Conservation (phyloP, 2,888 invertebrate genomes). For the Cephus pygmeus region DNA sequence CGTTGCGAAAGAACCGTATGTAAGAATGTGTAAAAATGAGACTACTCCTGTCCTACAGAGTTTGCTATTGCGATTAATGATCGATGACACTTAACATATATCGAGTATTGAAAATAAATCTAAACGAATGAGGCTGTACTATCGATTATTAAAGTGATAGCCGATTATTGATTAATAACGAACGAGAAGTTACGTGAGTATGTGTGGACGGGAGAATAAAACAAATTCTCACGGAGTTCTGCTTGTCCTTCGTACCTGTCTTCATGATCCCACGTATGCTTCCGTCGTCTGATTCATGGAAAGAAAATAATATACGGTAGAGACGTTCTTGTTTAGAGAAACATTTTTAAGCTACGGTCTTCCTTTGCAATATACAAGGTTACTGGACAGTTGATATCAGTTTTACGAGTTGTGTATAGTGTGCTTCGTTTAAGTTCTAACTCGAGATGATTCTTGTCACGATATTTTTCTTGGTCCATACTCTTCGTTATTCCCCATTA, state of each 20-base stretch:
- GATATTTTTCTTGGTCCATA: neutral
- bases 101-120: neutral
- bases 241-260: slow-evolving; percentile 66
- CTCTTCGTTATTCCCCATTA: neutral
- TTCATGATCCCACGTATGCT: slow-evolving; percentile 70
- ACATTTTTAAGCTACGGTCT: neutral
- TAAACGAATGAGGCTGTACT: neutral
- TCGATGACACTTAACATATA: neutral
- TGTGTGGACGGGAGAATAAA: neutral
- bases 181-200: neutral
- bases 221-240: slow-evolving; percentile 12
- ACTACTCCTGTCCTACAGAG: neutral
- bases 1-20: neutral
- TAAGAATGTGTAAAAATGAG: neutral
- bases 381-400: neutral
- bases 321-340: neutral
- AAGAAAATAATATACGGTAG: slow-evolving; percentile 31
- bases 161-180: neutral
- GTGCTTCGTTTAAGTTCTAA: neutral
- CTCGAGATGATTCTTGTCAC: neutral
- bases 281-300: slow-evolving; percentile 67
- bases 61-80: neutral
- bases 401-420: neutral
- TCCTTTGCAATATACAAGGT: neutral
- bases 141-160: neutral